phyloP scores from a whole-genome alignment of 2,888 invertebrate species.

The Cerastis leucographa region DNA sequence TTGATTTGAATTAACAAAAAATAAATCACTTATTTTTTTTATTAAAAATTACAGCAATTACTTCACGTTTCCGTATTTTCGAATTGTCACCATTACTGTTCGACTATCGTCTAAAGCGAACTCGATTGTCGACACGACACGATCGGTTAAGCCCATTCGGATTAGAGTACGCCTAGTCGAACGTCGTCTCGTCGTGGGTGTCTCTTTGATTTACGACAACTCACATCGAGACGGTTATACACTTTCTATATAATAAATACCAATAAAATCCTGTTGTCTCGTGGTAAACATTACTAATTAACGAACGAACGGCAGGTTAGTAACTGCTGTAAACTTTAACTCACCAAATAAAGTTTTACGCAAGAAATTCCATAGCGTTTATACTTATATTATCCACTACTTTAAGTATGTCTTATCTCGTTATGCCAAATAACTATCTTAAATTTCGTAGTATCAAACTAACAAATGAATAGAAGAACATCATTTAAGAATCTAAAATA shows the following conservation, averaged over 20 bases:
- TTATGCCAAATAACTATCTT: slow-evolving; percentile 25
- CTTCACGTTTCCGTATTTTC: slow-evolving; percentile 9
- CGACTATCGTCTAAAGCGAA: slow-evolving; percentile 57
- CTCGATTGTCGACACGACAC: slow-evolving; percentile 76
- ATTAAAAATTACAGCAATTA: slow-evolving; percentile 1
- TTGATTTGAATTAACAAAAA: no score
- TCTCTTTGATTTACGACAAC: slow-evolving; percentile 83
- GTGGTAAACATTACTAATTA: slow-evolving; percentile 63
- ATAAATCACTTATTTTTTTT: neutral
- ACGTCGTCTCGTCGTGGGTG: slow-evolving; percentile 83
- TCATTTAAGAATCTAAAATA: slow-evolving; percentile 43
- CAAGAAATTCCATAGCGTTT: slow-evolving; percentile 43
- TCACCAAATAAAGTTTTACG: slow-evolving; percentile 41
- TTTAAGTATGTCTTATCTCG: slow-evolving; percentile 1
- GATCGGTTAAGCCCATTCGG: slow-evolving; percentile 77
- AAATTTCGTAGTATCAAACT: slow-evolving; percentile 24
- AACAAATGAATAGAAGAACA: slow-evolving; percentile 27
- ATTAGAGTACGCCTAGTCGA: slow-evolving; percentile 75
- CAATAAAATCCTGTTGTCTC: slow-evolving; percentile 68
- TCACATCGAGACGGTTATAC: slow-evolving; percentile 73
- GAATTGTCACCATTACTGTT: slow-evolving; percentile 42
- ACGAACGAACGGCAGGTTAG: slow-evolving; percentile 44
- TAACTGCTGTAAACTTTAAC: slow-evolving; percentile 26
- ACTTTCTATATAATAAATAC: slow-evolving; percentile 76
- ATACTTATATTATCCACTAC: slow-evolving; percentile 23